Percentiles rank a stretch among this genome's conserved stretches.
Evolutionary conservation across 2,113 vertebrate genomes (phyloP).

Genomic region (Mormyrus lacerda): DNA sequence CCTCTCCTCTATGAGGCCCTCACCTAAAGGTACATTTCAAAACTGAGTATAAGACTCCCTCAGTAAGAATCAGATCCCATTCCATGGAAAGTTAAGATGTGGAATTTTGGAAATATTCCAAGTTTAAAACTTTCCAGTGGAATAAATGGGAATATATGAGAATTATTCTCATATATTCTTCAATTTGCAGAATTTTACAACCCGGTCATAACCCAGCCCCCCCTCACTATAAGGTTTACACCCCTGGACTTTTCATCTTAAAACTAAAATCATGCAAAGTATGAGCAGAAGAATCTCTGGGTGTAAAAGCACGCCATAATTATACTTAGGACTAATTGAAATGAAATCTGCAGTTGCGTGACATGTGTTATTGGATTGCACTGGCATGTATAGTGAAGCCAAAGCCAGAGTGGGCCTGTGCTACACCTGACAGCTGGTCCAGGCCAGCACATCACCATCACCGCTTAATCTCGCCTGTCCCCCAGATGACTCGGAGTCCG

Average conservation of each 20-base stretch:
- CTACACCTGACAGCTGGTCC: neutral
- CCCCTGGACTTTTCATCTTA: neutral
- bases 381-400: neutral
- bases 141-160: too few species aligned
- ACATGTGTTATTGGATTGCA: too few species aligned
- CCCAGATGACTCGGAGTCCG: slow-evolving; percentile 58
- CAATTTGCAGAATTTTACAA: neutral
- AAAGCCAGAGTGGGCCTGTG: neutral
- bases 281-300: neutral
- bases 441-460: neutral
- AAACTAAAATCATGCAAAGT: neutral
- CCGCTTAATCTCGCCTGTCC: neutral
- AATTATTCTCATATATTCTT: too few species aligned
- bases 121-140: too few species aligned
- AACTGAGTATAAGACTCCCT: neutral
- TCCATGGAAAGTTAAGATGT: neutral
- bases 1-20: slow-evolving; percentile 53
- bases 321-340: neutral
- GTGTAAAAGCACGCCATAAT: neutral
- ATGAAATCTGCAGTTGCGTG: neutral
- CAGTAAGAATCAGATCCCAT: neutral
- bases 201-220: neutral
- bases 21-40: slow-evolving; percentile 45
- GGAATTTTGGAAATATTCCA: neutral
- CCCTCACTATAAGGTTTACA: neutral